Conservation (phyloP, 2,797 vertebrate species). For the Stomatorhinus walkeri region DNA sequence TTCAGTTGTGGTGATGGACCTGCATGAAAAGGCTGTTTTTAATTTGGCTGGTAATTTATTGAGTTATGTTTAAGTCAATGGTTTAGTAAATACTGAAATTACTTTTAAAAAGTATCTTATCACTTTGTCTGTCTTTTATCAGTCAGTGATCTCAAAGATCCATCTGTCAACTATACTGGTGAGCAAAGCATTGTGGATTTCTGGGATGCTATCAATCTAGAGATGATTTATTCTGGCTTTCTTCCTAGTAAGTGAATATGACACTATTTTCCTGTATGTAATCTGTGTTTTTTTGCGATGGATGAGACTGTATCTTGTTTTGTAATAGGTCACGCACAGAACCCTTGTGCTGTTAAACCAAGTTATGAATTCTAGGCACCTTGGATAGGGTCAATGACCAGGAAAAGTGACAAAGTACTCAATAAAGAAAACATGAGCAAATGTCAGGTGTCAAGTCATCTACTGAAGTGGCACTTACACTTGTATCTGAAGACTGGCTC, state of each 20-base stretch:
- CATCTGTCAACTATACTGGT: not conserved
- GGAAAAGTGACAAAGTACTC: no score
- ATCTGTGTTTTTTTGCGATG: not conserved
- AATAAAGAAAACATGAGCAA: no score
- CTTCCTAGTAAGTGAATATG: not conserved
- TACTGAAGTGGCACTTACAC: no score
- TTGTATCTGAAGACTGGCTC: no score
- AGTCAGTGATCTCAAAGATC: not conserved
- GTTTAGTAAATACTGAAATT: not conserved
- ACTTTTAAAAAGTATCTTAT: not conserved
- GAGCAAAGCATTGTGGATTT: not conserved
- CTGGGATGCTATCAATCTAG: not conserved
- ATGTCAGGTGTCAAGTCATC: not conserved
- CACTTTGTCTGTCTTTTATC: not conserved
- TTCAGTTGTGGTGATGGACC: no score
- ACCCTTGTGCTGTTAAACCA: no score
- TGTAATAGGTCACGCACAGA: no score
- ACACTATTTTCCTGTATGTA: not conserved
- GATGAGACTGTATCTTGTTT: no score
- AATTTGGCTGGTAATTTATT: not conserved
- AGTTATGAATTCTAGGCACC: no score
- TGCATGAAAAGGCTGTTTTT: no score
- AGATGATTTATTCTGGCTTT: no score
- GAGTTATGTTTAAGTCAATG: not conserved
- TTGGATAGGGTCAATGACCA: no score